Evolutionary conservation across 2,797 vertebrate species (phyloP).

Genomic region (Phoebastria nigripes): DNA sequence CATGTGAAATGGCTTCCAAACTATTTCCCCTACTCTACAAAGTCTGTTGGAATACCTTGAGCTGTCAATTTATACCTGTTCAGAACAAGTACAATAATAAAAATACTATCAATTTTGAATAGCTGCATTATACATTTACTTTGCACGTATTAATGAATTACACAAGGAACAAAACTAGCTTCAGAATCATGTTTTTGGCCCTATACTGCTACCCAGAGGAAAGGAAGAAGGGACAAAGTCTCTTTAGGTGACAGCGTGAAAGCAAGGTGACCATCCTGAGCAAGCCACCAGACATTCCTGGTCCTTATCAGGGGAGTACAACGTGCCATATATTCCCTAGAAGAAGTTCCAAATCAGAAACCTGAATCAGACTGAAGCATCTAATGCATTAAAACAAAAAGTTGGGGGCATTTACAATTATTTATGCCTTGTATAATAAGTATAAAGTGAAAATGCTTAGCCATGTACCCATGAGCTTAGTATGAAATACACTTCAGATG

Average conservation of each 20-base stretch:
- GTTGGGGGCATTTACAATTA: not conserved
- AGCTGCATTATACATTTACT: not conserved
- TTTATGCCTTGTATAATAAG: not conserved
- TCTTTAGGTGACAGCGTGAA: not conserved
- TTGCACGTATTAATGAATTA: not conserved
- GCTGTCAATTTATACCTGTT: not conserved
- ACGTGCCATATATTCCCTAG: accelerated
- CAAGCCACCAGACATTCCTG: not conserved
- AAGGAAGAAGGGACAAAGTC: not conserved
- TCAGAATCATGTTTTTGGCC: not conserved
- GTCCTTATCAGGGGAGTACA: not conserved
- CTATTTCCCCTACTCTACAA: not conserved
- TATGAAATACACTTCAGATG: not conserved
- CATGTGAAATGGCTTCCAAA: not conserved
- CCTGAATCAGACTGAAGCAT: not conserved
- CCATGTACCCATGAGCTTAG: not conserved
- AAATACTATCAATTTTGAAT: not conserved
- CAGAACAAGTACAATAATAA: not conserved
- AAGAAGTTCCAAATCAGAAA: not conserved
- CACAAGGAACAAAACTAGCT: not conserved
- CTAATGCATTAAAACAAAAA: not conserved
- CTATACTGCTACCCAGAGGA: not conserved
- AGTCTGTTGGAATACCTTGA: not conserved
- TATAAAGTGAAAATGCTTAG: not conserved
- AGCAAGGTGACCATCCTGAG: not conserved